phyloP scores from a whole-genome alignment of 2,888 invertebrate genomes.

The Galeruca laticollis region DNA sequence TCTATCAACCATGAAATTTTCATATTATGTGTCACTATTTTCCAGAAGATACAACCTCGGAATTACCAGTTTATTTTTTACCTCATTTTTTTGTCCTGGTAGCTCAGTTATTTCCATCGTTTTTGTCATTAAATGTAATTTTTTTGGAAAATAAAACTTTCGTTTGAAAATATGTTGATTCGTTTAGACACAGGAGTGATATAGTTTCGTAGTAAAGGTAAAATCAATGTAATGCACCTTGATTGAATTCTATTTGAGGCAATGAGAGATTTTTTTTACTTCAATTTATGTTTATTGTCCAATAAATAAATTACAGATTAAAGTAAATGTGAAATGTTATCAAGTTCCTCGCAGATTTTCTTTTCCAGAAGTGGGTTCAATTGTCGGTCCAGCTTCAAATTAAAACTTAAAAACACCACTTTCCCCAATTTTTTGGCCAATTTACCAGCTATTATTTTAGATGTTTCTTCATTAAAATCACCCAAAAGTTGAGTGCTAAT shows the following conservation, averaged over 20 bases:
- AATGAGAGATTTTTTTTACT: too few species aligned
- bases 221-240: too few species aligned
- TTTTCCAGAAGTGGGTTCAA: slow-evolving; percentile 63
- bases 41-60: neutral
- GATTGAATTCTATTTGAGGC: too few species aligned
- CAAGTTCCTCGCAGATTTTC: slow-evolving; percentile 65
- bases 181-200: neutral
- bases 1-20: too few species aligned
- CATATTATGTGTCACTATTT: neutral
- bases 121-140: too few species aligned
- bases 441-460: slow-evolving; percentile 53
- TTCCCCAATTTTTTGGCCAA: slow-evolving; percentile 65
- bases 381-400: slow-evolving; percentile 62
- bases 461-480: slow-evolving; percentile 57
- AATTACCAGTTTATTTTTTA: too few species aligned
- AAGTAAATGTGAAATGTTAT: slow-evolving; percentile 61
- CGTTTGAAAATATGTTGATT: neutral
- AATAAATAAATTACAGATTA: slow-evolving; percentile 37
- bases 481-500: slow-evolving; percentile 65
- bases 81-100: neutral
- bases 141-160: neutral
- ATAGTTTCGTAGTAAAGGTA: neutral
- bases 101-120: neutral
- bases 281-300: neutral
- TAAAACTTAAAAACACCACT: slow-evolving; percentile 68